A percentile compares a stretch with the other conserved stretches of the same genome.
Evolutionary conservation across 1,140 invertebrate genomes (phyloP).

Genomic region (Diprion similis): DNA sequence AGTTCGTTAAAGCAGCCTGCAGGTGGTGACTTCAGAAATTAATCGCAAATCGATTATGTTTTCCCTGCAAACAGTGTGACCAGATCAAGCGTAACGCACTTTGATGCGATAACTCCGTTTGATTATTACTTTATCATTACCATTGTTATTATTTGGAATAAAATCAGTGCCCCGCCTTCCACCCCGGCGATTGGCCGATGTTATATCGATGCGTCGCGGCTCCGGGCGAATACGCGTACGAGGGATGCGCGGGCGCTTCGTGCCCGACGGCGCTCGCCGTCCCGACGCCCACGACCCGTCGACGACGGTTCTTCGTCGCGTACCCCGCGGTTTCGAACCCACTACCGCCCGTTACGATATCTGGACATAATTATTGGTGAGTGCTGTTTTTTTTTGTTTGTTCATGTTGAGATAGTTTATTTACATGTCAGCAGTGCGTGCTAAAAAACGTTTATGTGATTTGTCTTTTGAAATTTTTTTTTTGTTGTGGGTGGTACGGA

Average conservation of each 20-base stretch:
- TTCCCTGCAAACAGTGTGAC: not conserved
- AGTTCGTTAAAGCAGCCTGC: too few relatives aligned
- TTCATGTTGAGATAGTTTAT: slow-evolving; percentile 2
- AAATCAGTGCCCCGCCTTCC: slow-evolving; percentile 47
- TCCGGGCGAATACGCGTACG: slow-evolving; percentile 40
- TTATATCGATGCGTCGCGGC: slow-evolving; percentile 54
- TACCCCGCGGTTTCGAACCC: slow-evolving; percentile 53
- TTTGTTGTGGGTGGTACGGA: not conserved
- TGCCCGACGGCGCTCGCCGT: slow-evolving; percentile 36
- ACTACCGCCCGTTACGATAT: slow-evolving; percentile 49
- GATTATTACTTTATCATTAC: not conserved
- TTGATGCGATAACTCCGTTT: slow-evolving; percentile 6
- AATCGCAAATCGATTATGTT: not conserved
- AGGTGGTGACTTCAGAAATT: not conserved
- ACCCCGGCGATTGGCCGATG: slow-evolving; percentile 49
- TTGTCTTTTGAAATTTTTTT: slow-evolving; percentile 17
- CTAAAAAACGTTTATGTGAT: not conserved
- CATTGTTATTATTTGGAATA: slow-evolving; percentile 8
- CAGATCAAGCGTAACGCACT: not conserved
- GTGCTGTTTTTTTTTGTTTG: slow-evolving; percentile 30
- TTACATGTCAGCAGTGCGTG: not conserved
- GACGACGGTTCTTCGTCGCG: slow-evolving; percentile 58
- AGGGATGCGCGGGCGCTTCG: slow-evolving; percentile 41
- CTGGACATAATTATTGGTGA: slow-evolving; percentile 64
- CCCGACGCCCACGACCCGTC: slow-evolving; percentile 30